These are phyloP conservation scores for Pseudomyrmex flavicornis DNA, from an alignment of 1,140 invertebrate genomes.

Conservation along the genomic window DNA sequence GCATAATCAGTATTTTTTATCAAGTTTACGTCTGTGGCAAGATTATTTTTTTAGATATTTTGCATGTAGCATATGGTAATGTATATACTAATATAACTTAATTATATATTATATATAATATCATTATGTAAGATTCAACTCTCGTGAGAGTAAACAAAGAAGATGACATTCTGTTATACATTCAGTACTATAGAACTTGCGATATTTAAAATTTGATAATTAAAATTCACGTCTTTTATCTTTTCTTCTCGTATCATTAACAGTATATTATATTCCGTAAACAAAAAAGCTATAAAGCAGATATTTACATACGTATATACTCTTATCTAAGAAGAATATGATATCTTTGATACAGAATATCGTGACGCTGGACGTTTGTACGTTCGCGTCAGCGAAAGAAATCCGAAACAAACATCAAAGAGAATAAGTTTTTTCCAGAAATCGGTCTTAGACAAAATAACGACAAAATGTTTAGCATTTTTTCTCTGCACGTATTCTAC, in stretches of 20 bases:
- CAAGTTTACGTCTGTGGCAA: constrained; percentile 50
- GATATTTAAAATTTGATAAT: not conserved
- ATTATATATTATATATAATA: constrained; percentile 44
- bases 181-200: not conserved
- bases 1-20: constrained; percentile 58
- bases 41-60: constrained; percentile 57
- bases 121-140: constrained; percentile 10
- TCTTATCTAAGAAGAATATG: not conserved
- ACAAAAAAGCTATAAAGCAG: not conserved
- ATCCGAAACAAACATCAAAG: not conserved
- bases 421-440: not conserved
- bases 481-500: constrained; percentile 6
- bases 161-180: constrained; percentile 28
- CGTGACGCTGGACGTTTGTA: too few relatives aligned
- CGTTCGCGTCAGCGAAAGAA: not conserved
- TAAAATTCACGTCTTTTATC: not conserved
- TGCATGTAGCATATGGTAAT: constrained; percentile 66
- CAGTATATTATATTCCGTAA: not conserved
- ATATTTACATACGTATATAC: not conserved
- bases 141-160: constrained; percentile 11
- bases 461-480: not conserved
- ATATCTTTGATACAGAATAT: not conserved
- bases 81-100: constrained; percentile 51
- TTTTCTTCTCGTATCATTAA: not conserved
- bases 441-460: not conserved